Evolutionary conservation across 2,797 vertebrate genomes (phyloP).

Genomic region (Benthosema pterotum): DNA sequence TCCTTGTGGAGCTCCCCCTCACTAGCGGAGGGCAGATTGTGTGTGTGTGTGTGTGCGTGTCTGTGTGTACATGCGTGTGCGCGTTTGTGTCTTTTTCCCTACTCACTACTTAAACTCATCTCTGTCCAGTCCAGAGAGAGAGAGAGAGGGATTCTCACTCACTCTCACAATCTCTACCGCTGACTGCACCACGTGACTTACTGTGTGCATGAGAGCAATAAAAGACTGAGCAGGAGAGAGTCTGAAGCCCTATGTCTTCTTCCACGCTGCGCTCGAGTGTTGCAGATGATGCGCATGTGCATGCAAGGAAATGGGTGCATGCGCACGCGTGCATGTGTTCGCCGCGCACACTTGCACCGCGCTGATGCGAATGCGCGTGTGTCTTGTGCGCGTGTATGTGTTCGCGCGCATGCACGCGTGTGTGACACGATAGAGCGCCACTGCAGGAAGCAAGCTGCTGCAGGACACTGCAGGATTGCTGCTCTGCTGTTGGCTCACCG

Average conservation of each 20-base stretch:
- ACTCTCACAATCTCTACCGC: slow-evolving; percentile 31
- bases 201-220: slow-evolving; percentile 1
- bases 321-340: background rate
- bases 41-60: slow-evolving; percentile 10
- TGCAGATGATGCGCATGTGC: background rate
- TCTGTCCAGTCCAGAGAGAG: slow-evolving; percentile 50
- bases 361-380: slow-evolving; percentile 29
- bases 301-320: background rate
- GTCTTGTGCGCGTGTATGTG: background rate
- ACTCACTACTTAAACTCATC: slow-evolving; percentile 47
- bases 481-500: slow-evolving; percentile 64
- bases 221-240: background rate
- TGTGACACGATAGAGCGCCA: slow-evolving; percentile 64
- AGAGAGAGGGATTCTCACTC: slow-evolving; percentile 36
- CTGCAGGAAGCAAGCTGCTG: slow-evolving; percentile 83
- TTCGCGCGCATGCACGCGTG: slow-evolving; percentile 31
- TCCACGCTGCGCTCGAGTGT: background rate
- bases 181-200: slow-evolving; percentile 64
- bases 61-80: background rate
- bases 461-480: slow-evolving; percentile 82
- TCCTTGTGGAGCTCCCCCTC: slow-evolving; percentile 52
- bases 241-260: background rate
- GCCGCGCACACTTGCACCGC: slow-evolving; percentile 32
- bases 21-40: slow-evolving; percentile 39
- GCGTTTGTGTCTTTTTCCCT: slow-evolving; percentile 33